Base-by-base conservation (phyloP, 23 tunicate genomes). In the Ciona savignyi region DNA sequence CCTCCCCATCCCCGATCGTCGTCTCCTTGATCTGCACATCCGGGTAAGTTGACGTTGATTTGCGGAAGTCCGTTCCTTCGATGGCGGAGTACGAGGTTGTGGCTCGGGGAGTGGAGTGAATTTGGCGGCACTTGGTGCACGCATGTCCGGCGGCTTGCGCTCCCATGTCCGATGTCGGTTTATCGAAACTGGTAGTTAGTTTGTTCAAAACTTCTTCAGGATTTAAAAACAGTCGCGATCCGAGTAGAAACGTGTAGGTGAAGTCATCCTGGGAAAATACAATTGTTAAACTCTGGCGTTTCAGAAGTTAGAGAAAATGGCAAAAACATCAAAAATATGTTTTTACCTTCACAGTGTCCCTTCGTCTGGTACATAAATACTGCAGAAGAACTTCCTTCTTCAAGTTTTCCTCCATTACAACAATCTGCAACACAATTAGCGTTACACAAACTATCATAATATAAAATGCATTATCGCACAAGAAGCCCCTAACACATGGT, bases 381-480 rank as follows among this genome's bases (percentile, higher is more conserved):
- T 87, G 96, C 87, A 88, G 77, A 76, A 88, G 87, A 72, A 83
- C 87, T 81, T 88, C 96, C 72, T 81, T 81, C 28, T 80, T 65
- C 30, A 80, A 29, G 29, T 68, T 81, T 62, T 82, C 81, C 15
- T 42, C 56, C 56, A 42, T 42, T n/a, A n/a, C n/a, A n/a, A n/a
- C n/a, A n/a, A n/a, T n/a, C n/a, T n/a, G n/a, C n/a, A n/a, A n/a
- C n/a, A n/a, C n/a, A n/a, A n/a, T n/a, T n/a, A n/a, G n/a, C n/a
- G n/a, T n/a, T n/a, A n/a, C n/a, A n/a, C n/a, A n/a, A n/a, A n/a
- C n/a, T n/a, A n/a, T n/a, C n/a, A n/a, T n/a, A n/a, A n/a, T n/a
- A n/a, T n/a, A n/a, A n/a, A n/a, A n/a, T n/a, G n/a, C n/a, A n/a
- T n/a, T n/a, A n/a, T n/a, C n/a, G n/a, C n/a, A n/a, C n/a, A n/a